A percentile compares a stretch with the other conserved stretches of the same genome.
Evolutionary conservation across 2,888 invertebrate genomes (phyloP).

Genomic region (Operophtera brumata): DNA sequence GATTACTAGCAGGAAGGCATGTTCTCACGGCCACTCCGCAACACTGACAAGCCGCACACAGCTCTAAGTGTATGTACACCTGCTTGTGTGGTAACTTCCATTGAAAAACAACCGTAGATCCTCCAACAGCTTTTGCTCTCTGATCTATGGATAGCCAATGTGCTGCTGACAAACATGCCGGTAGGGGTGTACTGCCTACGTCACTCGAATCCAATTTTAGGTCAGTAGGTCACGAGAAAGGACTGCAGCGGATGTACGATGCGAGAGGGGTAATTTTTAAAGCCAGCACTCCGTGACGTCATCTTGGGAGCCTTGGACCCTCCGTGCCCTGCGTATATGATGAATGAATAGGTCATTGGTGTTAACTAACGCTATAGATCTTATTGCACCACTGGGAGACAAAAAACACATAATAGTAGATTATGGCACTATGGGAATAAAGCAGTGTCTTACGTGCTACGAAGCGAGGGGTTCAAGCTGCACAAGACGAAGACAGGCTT

Average conservation of each 20-base stretch:
- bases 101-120: slow-evolving; percentile 60
- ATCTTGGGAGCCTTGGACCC: slow-evolving; percentile 54
- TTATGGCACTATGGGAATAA: no score
- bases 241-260: slow-evolving; percentile 62
- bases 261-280: slow-evolving; percentile 63
- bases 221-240: slow-evolving; percentile 75
- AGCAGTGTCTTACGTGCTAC: no score
- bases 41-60: slow-evolving; percentile 34
- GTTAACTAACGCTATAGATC: slow-evolving; percentile 52
- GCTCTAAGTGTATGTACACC: slow-evolving; percentile 31
- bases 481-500: no score
- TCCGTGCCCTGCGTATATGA: slow-evolving; percentile 60
- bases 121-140: slow-evolving; percentile 48
- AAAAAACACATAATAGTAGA: not conserved
- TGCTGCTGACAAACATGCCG: slow-evolving; percentile 35
- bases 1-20: slow-evolving; percentile 39
- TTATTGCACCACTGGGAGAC: slow-evolving; percentile 29
- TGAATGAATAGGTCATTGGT: slow-evolving; percentile 71
- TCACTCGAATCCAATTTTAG: slow-evolving; percentile 70
- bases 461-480: no score
- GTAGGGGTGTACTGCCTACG: slow-evolving; percentile 68
- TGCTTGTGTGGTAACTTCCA: slow-evolving; percentile 60
- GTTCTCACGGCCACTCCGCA: slow-evolving; percentile 39
- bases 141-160: slow-evolving; percentile 22
- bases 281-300: slow-evolving; percentile 68